Evolutionary conservation across 2,797 vertebrate genomes (phyloP).

Genomic region (Rhynchotus rufescens): DNA sequence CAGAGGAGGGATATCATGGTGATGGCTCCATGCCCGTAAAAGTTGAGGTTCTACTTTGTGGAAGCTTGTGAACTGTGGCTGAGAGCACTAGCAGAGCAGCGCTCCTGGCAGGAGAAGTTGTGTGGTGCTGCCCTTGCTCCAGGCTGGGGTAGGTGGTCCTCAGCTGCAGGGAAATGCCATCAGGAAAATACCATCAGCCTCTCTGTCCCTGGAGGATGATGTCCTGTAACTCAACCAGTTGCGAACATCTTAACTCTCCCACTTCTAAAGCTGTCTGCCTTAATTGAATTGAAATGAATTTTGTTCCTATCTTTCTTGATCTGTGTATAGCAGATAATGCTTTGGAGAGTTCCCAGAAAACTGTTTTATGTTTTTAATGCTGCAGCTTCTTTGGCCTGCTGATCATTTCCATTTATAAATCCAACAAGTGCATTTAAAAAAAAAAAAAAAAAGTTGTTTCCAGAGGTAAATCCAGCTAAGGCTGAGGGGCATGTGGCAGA

Average conservation of each 20-base stretch:
- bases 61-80: neutral
- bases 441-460: too few relatives aligned
- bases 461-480: neutral
- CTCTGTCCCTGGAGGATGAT: neutral
- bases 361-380: neutral
- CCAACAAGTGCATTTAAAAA: neutral
- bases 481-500: neutral
- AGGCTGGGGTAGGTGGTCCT: neutral
- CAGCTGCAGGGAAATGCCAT: neutral
- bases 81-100: rapidly evolving
- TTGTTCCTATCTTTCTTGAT: neutral
- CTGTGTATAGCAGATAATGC: neutral
- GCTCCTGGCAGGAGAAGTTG: rapidly evolving
- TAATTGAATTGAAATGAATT: neutral
- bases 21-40: neutral
- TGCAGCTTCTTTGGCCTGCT: neutral
- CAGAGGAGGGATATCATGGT: neutral
- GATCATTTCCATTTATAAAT: neutral
- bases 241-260: neutral
- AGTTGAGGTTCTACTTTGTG: neutral
- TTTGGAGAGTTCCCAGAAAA: neutral
- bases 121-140: neutral
- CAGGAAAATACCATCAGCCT: neutral
- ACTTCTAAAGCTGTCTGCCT: neutral
- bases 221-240: neutral